Conservation (phyloP, 2,113 vertebrate genomes). For the Rhadina sibilatrix region DNA sequence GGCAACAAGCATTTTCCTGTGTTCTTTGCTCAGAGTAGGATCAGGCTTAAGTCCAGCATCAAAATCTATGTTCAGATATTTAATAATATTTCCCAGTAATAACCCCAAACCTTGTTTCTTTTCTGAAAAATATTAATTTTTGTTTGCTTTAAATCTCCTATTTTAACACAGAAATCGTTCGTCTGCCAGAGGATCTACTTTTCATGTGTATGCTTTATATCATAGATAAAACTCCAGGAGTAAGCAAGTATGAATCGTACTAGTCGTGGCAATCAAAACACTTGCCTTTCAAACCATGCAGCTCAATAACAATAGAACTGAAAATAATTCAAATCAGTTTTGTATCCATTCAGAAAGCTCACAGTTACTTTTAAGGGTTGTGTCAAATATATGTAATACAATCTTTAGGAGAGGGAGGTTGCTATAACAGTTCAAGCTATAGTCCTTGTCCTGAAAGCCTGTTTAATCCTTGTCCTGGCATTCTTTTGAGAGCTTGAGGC, state of each 20-base stretch:
- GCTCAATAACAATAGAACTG: neutral
- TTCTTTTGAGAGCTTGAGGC: conserved; percentile 15
- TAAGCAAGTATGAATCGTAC: neutral
- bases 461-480: neutral
- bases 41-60: neutral
- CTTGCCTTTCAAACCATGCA: neutral
- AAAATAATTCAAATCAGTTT: neutral
- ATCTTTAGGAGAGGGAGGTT: neutral
- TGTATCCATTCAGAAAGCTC: neutral
- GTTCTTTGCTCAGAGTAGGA: neutral
- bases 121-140: neutral
- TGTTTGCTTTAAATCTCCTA: neutral
- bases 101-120: neutral
- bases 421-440: neutral
- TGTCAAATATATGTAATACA: neutral
- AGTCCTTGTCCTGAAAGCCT: neutral
- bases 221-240: neutral
- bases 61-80: conserved; percentile 5
- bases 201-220: neutral
- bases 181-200: neutral
- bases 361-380: neutral
- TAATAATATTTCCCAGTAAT: neutral
- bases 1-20: neutral
- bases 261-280: neutral
- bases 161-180: neutral